Conservation (phyloP, 2,888 invertebrate genomes). For the Phengaris arion region DNA sequence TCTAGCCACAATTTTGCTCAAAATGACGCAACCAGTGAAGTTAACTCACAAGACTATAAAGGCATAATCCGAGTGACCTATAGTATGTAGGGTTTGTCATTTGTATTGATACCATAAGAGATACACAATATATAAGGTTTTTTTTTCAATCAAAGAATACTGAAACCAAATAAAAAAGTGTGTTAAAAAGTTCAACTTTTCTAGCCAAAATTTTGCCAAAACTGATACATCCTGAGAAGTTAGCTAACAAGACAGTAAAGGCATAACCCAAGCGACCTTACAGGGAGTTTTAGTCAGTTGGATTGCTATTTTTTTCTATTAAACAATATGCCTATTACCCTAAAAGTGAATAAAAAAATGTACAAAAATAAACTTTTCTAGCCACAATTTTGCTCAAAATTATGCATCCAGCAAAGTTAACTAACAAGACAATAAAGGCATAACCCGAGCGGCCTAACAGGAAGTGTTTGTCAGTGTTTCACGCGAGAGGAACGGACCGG, state of each 20-base stretch:
- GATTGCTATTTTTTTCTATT: not conserved
- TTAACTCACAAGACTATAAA: too few relatives aligned
- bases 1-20: too few relatives aligned
- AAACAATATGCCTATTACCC: not conserved
- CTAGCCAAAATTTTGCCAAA: conserved; percentile 33
- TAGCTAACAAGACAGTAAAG: conserved; percentile 62
- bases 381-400: conserved; percentile 36
- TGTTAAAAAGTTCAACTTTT: not conserved
- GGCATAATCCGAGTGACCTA: too few relatives aligned
- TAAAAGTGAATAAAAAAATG: not conserved
- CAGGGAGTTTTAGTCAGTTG: conserved; percentile 46
- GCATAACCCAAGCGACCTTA: conserved; percentile 52
- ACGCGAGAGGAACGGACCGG: conserved; percentile 39
- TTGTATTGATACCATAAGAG: too few relatives aligned
- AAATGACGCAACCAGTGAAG: too few relatives aligned
- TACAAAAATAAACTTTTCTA: conserved; percentile 7
- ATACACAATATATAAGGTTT: too few relatives aligned
- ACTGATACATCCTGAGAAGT: conserved; percentile 48
- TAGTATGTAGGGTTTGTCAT: too few relatives aligned
- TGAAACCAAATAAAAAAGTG: not conserved
- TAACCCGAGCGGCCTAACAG: conserved; percentile 54
- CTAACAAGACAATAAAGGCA: conserved; percentile 63
- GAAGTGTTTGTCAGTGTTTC: conserved; percentile 46
- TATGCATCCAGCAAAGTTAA: conserved; percentile 49
- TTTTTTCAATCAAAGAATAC: too few relatives aligned